These are phyloP conservation scores for Semicossyphus pulcher DNA, from an alignment of 2,113 vertebrate genomes.

Conservation along the genomic window DNA sequence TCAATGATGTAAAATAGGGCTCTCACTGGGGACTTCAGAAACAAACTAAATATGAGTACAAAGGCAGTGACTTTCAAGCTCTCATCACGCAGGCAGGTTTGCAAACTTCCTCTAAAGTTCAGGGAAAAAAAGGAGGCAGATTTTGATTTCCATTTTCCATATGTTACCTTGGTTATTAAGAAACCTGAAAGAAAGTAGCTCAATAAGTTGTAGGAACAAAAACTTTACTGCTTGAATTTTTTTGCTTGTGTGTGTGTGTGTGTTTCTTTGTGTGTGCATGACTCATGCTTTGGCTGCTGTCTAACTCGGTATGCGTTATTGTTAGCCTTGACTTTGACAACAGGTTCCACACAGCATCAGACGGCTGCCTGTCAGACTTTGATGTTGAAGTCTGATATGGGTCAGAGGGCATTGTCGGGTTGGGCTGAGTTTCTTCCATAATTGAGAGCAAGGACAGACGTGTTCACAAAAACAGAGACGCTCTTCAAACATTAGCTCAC, in stretches of 20 bases:
- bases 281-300: conserved; percentile 1
- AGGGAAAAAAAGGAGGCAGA: too few species aligned
- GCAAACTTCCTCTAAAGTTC: too few species aligned
- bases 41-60: too few species aligned
- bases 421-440: neutral
- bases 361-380: neutral
- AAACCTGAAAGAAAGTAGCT: neutral
- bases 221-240: neutral
- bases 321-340: neutral
- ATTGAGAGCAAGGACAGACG: neutral
- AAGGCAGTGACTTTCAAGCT: too few species aligned
- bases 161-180: too few species aligned
- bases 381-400: neutral
- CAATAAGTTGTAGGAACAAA: neutral
- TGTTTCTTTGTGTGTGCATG: neutral
- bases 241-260: neutral
- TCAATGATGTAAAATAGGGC: too few species aligned
- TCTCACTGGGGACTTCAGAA: too few species aligned
- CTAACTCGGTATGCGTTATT: neutral
- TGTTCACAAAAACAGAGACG: neutral
- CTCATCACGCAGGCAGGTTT: too few species aligned
- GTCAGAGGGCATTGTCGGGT: neutral
- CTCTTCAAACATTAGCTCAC: neutral
- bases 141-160: too few species aligned
- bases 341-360: neutral